Percentiles rank a stretch among this genome's conserved stretches.
Conservation (phyloP, 2,113 vertebrate species). For the Ammodytes dubius region DNA sequence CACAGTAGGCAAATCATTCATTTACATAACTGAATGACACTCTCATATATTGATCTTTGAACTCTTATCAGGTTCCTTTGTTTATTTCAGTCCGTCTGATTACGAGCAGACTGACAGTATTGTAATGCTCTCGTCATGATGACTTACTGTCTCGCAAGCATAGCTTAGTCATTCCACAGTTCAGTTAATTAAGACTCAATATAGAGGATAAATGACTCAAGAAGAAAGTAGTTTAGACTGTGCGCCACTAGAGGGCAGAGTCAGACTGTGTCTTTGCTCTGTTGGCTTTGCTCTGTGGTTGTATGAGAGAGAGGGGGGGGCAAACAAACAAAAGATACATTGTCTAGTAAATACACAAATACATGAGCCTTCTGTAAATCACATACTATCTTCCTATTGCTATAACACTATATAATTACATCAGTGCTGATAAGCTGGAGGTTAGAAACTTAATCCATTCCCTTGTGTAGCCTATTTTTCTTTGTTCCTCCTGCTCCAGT, state of each 20-base stretch:
- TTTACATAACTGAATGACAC: too few relatives aligned
- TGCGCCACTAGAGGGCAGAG: slow-evolving; percentile 74
- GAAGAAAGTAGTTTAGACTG: slow-evolving; percentile 23
- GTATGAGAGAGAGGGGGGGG: neutral
- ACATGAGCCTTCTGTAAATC: neutral
- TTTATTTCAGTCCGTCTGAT: neutral
- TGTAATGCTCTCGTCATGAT: neutral
- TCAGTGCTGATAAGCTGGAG: neutral
- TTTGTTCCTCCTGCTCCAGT: neutral
- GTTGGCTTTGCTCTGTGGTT: neutral
- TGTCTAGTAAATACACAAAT: neutral
- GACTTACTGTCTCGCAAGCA: neutral
- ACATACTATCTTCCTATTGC: slow-evolving; percentile 7
- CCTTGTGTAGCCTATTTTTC: neutral
- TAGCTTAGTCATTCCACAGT: neutral
- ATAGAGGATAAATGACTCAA: neutral
- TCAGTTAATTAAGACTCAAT: neutral
- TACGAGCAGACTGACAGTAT: too few relatives aligned
- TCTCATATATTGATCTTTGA: neutral
- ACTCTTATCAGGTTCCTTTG: neutral
- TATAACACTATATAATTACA: neutral
- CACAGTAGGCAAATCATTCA: neutral
- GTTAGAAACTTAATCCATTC: neutral
- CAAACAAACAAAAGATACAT: neutral
- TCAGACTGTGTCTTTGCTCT: slow-evolving; percentile 46